phyloP scores from a whole-genome alignment of 2,113 vertebrate genomes.

The Puntigrus tetrazona region DNA sequence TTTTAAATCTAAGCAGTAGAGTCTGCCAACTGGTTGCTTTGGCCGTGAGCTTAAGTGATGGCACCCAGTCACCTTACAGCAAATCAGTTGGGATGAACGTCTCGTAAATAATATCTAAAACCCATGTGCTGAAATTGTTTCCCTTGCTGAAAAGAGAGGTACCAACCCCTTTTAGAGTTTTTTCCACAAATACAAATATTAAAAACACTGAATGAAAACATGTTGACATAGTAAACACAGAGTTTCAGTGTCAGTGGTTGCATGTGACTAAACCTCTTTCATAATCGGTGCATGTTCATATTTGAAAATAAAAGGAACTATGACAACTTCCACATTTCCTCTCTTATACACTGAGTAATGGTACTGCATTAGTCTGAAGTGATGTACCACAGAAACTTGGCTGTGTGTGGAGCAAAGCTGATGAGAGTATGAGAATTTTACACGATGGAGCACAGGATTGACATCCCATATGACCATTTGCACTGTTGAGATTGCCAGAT shows the following conservation, averaged over 20 bases:
- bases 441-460: not conserved
- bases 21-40: not conserved
- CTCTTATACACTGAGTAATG: not conserved
- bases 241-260: not conserved
- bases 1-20: not conserved
- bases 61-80: not conserved
- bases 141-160: not conserved
- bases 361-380: not conserved
- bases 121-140: not conserved
- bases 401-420: not conserved
- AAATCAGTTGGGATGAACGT: not conserved
- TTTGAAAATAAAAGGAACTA: not conserved
- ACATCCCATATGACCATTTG: slow-evolving; percentile 16
- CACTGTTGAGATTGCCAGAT: slow-evolving; percentile 43
- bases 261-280: not conserved
- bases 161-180: not conserved
- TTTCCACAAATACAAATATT: not conserved
- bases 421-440: not conserved
- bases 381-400: not conserved
- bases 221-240: not conserved
- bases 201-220: not conserved
- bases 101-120: not conserved
- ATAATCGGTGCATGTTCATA: not conserved
- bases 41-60: not conserved
- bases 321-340: not conserved